Evolutionary conservation across 2,888 invertebrate genomes (phyloP), one percentile per base, ranked within the genome.

Genomic region (Drosophila barbarae): DNA sequence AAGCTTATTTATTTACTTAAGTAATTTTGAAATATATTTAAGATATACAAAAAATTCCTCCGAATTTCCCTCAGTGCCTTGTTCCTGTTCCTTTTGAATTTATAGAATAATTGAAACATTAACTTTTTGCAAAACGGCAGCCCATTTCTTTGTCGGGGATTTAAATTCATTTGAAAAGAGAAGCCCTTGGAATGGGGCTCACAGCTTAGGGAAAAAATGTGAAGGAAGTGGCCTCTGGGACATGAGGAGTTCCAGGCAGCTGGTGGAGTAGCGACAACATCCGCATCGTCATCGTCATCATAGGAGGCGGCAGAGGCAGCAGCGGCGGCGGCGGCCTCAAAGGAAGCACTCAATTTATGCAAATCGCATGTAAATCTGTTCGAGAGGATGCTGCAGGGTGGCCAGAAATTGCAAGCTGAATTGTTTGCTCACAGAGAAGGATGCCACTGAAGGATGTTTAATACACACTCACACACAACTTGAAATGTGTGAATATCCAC

Each of bases 321-420:
- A 3, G 21, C 21, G 21, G 21, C 21, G 21, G 21, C 30, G 12
- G 32, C 73, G 54, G 73, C 73, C 79, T 86, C 78, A 85, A 85
- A 85, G 86, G 84, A 84, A 85, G 73, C 85, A 75, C 82, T 84
- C 85, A 86, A 87, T 86, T 87, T 86, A 87, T 87, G 87, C 81
- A 87, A 87, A 87, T 87, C 85, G 77, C 84, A 87, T 87, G 86
- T 85, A 87, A 87, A 87, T 87, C 85, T 84, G 85, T 81, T 63
- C 72, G 78, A 85, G 80, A 77, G 75, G 49, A 36, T 66, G 55
- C 46, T 39, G 50, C 34, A 10, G 44, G 47, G 41, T 42, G 36
- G 63, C 46, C 46, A 47, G 23, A 52, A 60, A 67, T 71, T 77
- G 81, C 77, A 76, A 58, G 77, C 61, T 50, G 64, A 70, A 70